A percentile compares a stretch with the other conserved stretches of the same genome.
Conservation (phyloP, 1,140 invertebrate species). For the Drosophila nigromelanica region DNA sequence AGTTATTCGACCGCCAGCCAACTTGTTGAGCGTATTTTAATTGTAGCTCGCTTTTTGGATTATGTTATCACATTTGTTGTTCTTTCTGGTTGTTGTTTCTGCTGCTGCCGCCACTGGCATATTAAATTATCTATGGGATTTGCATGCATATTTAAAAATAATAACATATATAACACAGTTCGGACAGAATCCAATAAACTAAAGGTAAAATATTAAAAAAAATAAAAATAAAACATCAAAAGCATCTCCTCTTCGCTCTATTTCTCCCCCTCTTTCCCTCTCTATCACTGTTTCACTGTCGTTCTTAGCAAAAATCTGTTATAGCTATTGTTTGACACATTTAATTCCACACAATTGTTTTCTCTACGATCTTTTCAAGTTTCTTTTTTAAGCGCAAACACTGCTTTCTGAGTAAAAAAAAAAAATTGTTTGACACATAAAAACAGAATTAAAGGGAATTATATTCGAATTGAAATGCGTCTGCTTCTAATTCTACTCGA, state of each 20-base stretch:
- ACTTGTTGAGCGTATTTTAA: conserved; percentile 60
- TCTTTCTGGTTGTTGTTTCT: not conserved
- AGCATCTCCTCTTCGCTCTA: not conserved
- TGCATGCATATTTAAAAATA: conserved; percentile 2
- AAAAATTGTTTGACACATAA: conserved; percentile 4
- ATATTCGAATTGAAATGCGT: conserved; percentile 35
- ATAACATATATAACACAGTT: not conserved
- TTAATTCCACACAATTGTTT: too few relatives aligned
- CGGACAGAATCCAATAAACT: not conserved
- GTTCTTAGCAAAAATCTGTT: too few relatives aligned
- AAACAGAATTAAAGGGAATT: conserved; percentile 15
- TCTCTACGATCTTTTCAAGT: too few relatives aligned
- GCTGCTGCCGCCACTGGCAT: conserved; percentile 15
- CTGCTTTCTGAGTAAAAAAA: too few relatives aligned
- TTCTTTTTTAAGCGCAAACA: not conserved
- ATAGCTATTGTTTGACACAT: too few relatives aligned
- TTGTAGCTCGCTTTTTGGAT: conserved; percentile 56
- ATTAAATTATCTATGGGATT: conserved; percentile 39
- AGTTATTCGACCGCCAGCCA: conserved; percentile 41
- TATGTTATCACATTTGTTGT: conserved; percentile 42
- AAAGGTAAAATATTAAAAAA: conserved; percentile 21
- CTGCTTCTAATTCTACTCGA: conserved; percentile 15
- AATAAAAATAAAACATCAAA: conserved; percentile 19
- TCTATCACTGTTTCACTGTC: not conserved
- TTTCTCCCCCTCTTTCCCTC: too few relatives aligned